phyloP scores from a whole-genome alignment of 2,888 invertebrate species.

The Diarsia brunnea region DNA sequence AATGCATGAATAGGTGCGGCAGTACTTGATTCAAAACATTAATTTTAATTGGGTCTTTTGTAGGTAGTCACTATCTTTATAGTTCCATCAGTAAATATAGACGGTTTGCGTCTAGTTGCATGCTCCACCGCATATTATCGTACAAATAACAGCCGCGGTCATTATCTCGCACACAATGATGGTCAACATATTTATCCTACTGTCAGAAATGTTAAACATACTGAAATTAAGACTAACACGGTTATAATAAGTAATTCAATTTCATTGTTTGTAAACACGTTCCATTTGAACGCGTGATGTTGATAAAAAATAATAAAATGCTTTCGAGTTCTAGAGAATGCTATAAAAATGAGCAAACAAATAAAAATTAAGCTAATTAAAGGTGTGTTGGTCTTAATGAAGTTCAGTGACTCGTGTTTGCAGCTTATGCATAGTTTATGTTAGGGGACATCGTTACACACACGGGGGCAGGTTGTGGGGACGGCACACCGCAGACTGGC shows the following conservation, averaged over 20 bases:
- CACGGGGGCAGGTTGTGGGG: not conserved
- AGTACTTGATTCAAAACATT: conserved; percentile 23
- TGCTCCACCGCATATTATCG: conserved; percentile 21
- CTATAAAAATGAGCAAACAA: conserved; percentile 21
- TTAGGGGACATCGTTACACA: conserved; percentile 59
- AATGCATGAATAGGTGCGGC: conserved; percentile 20
- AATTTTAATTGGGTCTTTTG: conserved; percentile 20
- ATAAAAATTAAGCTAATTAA: conserved; percentile 29
- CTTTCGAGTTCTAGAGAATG: conserved; percentile 34
- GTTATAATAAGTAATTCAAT: conserved; percentile 17
- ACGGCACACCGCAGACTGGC: conserved; percentile 65
- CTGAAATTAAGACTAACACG: conserved; percentile 48
- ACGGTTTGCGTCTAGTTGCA: conserved; percentile 24
- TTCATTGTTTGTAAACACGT: conserved; percentile 32
- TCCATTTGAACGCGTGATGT: conserved; percentile 4
- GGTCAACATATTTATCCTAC: conserved; percentile 43
- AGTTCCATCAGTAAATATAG: conserved; percentile 39
- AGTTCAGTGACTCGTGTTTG: conserved; percentile 66
- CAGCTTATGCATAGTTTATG: conserved; percentile 60
- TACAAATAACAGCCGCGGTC: conserved; percentile 36
- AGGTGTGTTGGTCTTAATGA: conserved; percentile 53
- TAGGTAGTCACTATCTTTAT: conserved; percentile 16
- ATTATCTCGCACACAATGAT: conserved; percentile 44
- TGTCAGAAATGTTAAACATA: conserved; percentile 42
- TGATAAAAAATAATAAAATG: conserved; percentile 13